Evolutionary conservation across 2,888 invertebrate genomes (phyloP), one percentile per base, ranked within the genome.

Genomic region (Melinaea marsaeus): DNA sequence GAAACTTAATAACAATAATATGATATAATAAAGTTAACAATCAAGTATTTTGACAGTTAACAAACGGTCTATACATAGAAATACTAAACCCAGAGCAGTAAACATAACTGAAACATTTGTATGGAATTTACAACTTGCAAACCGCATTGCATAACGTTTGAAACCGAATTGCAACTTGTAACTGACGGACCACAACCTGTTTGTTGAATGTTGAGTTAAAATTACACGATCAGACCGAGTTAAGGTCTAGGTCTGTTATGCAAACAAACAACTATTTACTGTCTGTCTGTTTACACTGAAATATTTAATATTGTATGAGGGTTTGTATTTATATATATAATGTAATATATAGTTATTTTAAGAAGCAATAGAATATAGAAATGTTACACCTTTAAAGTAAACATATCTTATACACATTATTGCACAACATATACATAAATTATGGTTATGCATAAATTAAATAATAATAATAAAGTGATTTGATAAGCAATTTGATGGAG

Each of bases 61-160:
- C 9, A 32, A 51, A 51, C 9, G 51, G 9, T 3, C 32, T 51
- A 32, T 2, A n/a, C 6, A 51, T 32, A 9, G 32, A 51, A 51
- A 32, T 51, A 32, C 51, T 51, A 32, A 32, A 51, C 32, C 51
- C 32, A 32, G 32, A 51, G 7, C 32, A 9, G 51, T 51, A 51
- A 32, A 51, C 51, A 42, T 42, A 51, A 51, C 51, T 11, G 22
- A 32, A 51, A 32, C 51, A 51, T 22, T 51, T 32, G 51, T 51
- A 51, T 51, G 51, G 51, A 51, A 51, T 51, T 51, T 51, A 51
- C 51, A 32, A 51, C 51, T 51, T 51, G 51, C 51, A 51, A 51
- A 51, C 51, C 51, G n/a, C 51, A 51, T 51, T 51, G 51, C 51
- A 51, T 51, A 51, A 11, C 51, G 11, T 32, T 51, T 51, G 32